Evolutionary conservation across 2,113 vertebrate genomes (phyloP).

Genomic region (Neoarius graeffei): DNA sequence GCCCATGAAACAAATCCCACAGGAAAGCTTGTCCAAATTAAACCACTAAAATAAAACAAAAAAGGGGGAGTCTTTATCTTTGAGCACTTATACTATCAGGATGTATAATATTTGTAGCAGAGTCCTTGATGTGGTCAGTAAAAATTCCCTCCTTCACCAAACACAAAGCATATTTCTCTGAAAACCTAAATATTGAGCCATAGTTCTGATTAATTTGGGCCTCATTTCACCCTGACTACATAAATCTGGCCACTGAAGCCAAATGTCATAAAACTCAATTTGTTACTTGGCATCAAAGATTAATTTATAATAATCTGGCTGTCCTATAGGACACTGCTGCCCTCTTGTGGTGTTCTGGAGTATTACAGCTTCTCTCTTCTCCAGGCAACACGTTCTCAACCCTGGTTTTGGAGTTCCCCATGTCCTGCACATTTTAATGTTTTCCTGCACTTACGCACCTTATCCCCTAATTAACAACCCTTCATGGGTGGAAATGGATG

Average conservation of each 20-base stretch:
- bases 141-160: neutral
- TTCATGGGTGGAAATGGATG: neutral
- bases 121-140: no score
- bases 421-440: neutral
- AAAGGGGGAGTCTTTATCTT: no score
- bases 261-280: neutral
- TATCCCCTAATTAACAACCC: neutral
- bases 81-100: no score
- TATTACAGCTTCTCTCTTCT: neutral
- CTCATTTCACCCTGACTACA: neutral
- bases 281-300: neutral
- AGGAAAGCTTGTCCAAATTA: neutral
- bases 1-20: no score
- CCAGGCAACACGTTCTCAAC: neutral
- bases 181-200: neutral
- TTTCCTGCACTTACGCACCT: neutral
- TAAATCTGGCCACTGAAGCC: neutral
- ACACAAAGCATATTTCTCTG: neutral
- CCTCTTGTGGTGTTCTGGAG: constrained; percentile 25
- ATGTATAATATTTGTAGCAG: no score
- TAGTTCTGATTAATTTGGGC: neutral
- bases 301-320: neutral
- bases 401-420: neutral
- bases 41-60: neutral
- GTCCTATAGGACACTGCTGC: neutral